Evolutionary conservation across 2,888 invertebrate genomes (phyloP).

Genomic region (Selenia dentaria): DNA sequence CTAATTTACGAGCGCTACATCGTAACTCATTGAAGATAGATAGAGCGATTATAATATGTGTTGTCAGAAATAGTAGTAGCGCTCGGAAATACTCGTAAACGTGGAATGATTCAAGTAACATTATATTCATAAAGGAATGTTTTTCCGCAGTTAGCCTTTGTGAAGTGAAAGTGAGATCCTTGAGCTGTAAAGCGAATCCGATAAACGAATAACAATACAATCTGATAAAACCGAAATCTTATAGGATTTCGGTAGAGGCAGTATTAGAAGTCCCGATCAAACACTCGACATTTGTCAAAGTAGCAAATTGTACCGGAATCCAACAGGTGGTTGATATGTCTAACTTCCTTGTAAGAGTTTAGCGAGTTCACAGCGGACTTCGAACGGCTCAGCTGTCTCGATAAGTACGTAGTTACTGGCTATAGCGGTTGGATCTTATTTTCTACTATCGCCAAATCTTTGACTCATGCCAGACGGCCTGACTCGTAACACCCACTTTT

Average conservation of each 20-base stretch:
- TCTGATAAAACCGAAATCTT: background rate
- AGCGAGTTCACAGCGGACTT: slow-evolving; percentile 24
- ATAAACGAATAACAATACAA: background rate
- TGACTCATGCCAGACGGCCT: slow-evolving; percentile 18
- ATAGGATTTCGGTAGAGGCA: too few relatives aligned
- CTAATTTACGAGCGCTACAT: slow-evolving; percentile 30
- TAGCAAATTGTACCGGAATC: slow-evolving; percentile 27
- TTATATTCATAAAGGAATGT: too few relatives aligned
- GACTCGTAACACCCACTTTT: slow-evolving; percentile 21
- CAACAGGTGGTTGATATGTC: slow-evolving; percentile 44
- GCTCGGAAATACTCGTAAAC: slow-evolving; percentile 8
- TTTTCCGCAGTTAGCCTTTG: too few relatives aligned
- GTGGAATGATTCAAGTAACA: too few relatives aligned
- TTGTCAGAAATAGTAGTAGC: slow-evolving; percentile 17
- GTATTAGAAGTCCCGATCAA: slow-evolving; percentile 6
- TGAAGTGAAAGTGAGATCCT: too few relatives aligned
- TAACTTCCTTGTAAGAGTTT: slow-evolving; percentile 16
- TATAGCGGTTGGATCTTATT: slow-evolving; percentile 11
- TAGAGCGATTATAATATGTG: slow-evolving; percentile 21
- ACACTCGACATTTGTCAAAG: slow-evolving; percentile 14
- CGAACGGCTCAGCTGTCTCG: slow-evolving; percentile 28
- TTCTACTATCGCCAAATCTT: slow-evolving; percentile 12
- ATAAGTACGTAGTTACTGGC: slow-evolving; percentile 14
- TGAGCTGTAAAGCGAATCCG: background rate
- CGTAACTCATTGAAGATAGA: slow-evolving; percentile 31